Percentiles rank a stretch among this genome's conserved stretches.
phyloP scores from a whole-genome alignment of 1,140 invertebrate species.

The Orussus abietinus region DNA sequence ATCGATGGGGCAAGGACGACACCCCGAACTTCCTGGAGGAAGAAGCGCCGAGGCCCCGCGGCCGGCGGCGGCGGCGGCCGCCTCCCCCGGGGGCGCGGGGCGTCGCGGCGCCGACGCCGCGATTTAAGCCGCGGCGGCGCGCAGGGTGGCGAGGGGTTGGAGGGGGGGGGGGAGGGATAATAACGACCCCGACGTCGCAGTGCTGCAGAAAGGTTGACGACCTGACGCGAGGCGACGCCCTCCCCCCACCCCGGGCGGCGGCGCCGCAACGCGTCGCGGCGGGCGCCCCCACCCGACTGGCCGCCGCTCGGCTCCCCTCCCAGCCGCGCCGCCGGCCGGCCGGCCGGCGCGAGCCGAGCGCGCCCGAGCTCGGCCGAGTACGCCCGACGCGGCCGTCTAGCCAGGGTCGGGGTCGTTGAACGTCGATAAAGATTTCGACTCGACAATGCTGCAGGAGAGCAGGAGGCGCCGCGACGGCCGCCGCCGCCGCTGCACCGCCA shows the following conservation, averaged over 20 bases:
- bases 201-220: conserved; percentile 51
- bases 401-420: conserved; percentile 55
- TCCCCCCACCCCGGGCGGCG: conserved; percentile 17
- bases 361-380: conserved; percentile 10
- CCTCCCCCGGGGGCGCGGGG: no score
- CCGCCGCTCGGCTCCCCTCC: conserved; percentile 5
- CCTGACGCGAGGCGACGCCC: conserved; percentile 46
- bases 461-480: no score
- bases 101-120: no score
- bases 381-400: conserved; percentile 41
- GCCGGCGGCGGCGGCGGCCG: no score
- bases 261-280: conserved; percentile 20
- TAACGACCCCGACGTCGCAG: conserved; percentile 51
- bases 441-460: conserved; percentile 42
- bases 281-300: conserved; percentile 10
- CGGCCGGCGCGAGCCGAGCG: conserved; percentile 10
- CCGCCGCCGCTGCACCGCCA: conserved; percentile 15
- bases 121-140: conserved; percentile 9
- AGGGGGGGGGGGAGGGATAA: conserved; percentile 28
- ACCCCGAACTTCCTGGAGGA: no score
- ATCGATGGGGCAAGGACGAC: no score
- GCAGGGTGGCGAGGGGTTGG: conserved; percentile 13
- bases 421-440: conserved; percentile 56
- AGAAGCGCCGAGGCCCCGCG: no score
- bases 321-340: conserved; percentile 5